Base-by-base conservation (phyloP, 1,140 invertebrate species). In the Euglossa dilemma region DNA sequence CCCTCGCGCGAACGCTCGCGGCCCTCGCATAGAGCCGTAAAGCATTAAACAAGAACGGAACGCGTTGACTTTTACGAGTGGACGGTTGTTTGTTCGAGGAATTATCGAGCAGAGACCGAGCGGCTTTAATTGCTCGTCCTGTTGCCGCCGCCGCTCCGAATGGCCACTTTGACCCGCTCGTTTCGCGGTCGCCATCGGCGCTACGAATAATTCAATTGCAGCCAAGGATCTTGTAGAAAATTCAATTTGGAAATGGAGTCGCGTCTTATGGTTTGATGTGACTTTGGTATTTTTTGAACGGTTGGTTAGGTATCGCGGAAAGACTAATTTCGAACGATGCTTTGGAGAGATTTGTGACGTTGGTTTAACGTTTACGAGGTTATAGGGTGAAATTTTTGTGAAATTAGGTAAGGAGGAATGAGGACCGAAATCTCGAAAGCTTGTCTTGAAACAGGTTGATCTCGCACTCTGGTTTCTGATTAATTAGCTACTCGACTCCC, bases 1-100 rank as follows among this genome's bases (percentile, higher is more conserved):
- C 63, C 56, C 20, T n/a, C 63, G 57, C 47, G 63, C 54, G 79
- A 61, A 77, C 20, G 63, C 63, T 74, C 72, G 61, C 61, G 64
- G 72, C 43, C 36, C 45, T 85, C 76, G 74, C 67, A 87, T 90
- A 84, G 84, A 87, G 81, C 84, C 87, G 76, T 90, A 89, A 90
- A 85, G 88, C 88, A 88, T 90, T 89, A 90, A 90, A 83, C 88
- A 85, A 87, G 83, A 84, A 61, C 63, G 80, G 56, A 64, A 66
- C 16, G 70, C 70, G 70, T 11, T 83, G 89, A 90, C 89, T 84
- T 90, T 90, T 89, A 90, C 80, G 87, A 88, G 84, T 45, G 50
- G 64, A 80, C 80, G 59, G 83, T 88, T 90, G 83, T 90, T 89
- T 85, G 78, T 74, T 81, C 57, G 78, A 77, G 81, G 69, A 90